Conservation (phyloP, 2,113 vertebrate genomes). For the Gadus chalcogrammus region DNA sequence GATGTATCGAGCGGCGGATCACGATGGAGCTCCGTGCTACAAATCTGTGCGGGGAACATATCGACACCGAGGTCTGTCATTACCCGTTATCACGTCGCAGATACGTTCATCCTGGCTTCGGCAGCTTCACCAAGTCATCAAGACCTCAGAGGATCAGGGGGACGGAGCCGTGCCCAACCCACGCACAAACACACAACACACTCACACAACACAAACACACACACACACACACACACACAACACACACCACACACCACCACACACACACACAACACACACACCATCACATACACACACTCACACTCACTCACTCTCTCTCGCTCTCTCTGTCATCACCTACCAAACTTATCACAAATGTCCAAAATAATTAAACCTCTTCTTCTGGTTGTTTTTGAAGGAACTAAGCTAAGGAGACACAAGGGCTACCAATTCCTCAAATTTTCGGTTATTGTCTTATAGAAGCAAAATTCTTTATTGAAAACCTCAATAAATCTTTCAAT, state of each 20-base stretch:
- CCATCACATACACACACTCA: neutral
- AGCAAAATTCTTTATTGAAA: no score
- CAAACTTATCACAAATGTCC: conserved; percentile 13
- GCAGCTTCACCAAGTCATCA: no score
- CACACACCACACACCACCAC: neutral
- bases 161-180: no score
- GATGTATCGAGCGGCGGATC: conserved; percentile 63
- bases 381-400: no score
- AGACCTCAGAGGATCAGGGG: no score
- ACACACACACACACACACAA: conserved; percentile 2
- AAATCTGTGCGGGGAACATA: conserved; percentile 71
- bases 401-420: no score
- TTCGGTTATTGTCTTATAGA: no score
- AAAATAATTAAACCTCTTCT: neutral
- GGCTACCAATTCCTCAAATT: no score
- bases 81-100: conserved; percentile 72
- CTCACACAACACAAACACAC: no score
- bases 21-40: conserved; percentile 63
- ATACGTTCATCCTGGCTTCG: no score
- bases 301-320: conserved; percentile 2
- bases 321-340: conserved; percentile 25
- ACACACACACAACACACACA: conserved; percentile 3
- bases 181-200: no score
- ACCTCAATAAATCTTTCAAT: no score
- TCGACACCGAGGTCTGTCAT: conserved; percentile 70